Percentiles rank a stretch among this genome's conserved stretches.
Evolutionary conservation across 2,113 vertebrate species (phyloP).

Genomic region (Sardina pilchardus): DNA sequence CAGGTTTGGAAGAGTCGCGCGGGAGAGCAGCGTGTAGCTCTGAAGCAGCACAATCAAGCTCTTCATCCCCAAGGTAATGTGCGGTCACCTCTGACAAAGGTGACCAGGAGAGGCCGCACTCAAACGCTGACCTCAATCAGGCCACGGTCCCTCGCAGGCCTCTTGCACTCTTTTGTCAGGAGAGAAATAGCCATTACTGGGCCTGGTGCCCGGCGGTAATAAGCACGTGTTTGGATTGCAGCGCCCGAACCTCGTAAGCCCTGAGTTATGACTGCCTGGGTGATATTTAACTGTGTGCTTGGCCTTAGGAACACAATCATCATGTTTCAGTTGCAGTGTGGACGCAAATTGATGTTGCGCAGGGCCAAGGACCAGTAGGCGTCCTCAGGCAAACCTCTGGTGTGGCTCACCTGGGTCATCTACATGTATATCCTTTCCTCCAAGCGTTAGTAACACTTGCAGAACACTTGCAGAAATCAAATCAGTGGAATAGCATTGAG

Average conservation of each 20-base stretch:
- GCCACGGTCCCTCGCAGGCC: not conserved
- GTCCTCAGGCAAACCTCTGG: not conserved
- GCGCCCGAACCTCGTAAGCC: not conserved
- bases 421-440: not conserved
- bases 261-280: not conserved
- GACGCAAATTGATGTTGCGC: not conserved
- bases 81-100: not conserved
- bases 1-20: not conserved
- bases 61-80: not conserved
- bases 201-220: not conserved
- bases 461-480: not conserved
- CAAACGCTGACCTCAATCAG: conserved; percentile 13
- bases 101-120: not conserved
- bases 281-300: conserved; percentile 5
- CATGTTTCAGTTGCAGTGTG: not conserved
- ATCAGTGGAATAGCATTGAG: not conserved
- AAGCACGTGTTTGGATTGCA: not conserved
- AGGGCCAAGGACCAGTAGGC: not conserved
- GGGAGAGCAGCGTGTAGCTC: not conserved
- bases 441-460: not conserved
- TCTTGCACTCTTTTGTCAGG: not conserved
- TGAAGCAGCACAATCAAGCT: not conserved
- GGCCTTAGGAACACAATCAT: not conserved
- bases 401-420: not conserved
- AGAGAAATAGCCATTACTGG: not conserved